These are phyloP conservation scores for Allacma fusca DNA, from an alignment of 2,888 invertebrate species.

Conservation along the genomic window DNA sequence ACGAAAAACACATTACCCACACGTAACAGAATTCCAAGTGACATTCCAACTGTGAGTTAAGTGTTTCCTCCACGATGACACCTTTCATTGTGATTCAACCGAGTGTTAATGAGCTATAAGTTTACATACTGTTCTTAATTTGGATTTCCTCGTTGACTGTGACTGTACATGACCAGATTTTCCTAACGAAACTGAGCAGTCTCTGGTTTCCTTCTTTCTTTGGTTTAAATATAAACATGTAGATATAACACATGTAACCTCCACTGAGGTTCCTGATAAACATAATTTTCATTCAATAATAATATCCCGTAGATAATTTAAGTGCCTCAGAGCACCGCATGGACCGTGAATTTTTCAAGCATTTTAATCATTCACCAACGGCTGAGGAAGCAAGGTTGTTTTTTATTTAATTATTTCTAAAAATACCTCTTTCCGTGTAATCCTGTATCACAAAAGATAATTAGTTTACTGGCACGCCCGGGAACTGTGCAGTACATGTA, in stretches of 20 bases:
- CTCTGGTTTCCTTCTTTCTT: no score
- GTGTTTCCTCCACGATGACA: conserved; percentile 31
- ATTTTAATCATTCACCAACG: conserved; percentile 35
- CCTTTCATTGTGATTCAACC: conserved; percentile 24
- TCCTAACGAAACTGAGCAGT: no score
- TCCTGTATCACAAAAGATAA: conserved; percentile 16
- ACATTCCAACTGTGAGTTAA: conserved; percentile 35
- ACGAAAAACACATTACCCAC: conserved; percentile 4
- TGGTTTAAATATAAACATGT: no score
- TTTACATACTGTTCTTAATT: conserved; percentile 7
- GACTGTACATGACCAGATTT: neutral
- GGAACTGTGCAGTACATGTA: neutral
- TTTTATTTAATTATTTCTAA: conserved; percentile 38
- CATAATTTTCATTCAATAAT: no score
- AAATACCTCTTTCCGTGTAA: conserved; percentile 26
- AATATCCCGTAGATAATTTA: neutral
- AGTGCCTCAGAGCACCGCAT: neutral
- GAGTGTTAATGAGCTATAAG: conserved; percentile 12
- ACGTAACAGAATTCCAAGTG: conserved; percentile 17
- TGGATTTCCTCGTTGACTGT: neutral
- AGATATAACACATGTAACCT: no score
- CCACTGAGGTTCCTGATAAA: no score
- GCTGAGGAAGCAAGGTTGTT: neutral
- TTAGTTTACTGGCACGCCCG: neutral
- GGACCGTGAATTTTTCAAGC: conserved; percentile 7